phyloP scores from a whole-genome alignment of 2,113 vertebrate species.

The Bubo scandiacus region DNA sequence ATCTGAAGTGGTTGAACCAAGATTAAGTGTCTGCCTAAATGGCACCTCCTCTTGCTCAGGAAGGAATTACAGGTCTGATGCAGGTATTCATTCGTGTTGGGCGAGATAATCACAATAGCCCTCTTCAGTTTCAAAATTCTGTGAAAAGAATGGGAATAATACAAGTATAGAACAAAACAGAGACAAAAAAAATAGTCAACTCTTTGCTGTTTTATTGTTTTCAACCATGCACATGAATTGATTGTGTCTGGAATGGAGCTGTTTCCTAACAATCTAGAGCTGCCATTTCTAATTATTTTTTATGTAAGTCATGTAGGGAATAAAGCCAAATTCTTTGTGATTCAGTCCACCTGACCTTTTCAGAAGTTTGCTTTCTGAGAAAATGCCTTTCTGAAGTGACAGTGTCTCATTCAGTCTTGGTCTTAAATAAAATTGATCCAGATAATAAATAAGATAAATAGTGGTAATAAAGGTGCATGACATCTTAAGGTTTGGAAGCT shows the following conservation, averaged over 20 bases:
- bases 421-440: conserved; percentile 36
- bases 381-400: background rate
- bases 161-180: background rate
- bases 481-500: background rate
- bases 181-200: background rate
- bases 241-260: background rate
- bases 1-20: background rate
- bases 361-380: background rate
- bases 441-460: conserved; percentile 21
- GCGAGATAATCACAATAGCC: background rate
- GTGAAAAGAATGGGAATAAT: background rate
- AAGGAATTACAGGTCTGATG: background rate
- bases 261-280: background rate
- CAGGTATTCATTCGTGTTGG: background rate
- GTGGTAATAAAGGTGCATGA: background rate
- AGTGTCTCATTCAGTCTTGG: background rate
- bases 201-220: background rate
- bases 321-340: background rate
- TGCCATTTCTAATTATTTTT: background rate
- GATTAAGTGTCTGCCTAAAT: background rate
- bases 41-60: background rate
- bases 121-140: background rate
- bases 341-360: background rate
- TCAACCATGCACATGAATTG: background rate
- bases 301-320: background rate